Base-by-base conservation (phyloP, 2,888 invertebrate genomes). In the Caenorhabditis zanzibari region DNA sequence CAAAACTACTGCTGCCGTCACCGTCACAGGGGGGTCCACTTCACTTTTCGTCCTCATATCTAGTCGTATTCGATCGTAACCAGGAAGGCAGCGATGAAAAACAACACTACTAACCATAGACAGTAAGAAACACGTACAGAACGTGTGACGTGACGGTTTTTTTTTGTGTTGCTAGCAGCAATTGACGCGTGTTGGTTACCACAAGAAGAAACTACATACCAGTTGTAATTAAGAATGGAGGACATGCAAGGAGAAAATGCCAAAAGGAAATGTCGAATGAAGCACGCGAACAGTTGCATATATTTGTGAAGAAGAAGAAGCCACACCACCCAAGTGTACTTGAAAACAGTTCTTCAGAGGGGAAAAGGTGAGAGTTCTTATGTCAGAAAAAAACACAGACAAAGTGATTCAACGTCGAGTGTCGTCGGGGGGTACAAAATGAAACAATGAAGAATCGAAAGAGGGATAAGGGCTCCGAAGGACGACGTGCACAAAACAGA, bases 101-200 rank as follows among this genome's bases (percentile, higher is more conserved):
- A 41, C 35, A 35, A 38, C 5, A 49, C n/a, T 19, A 19, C 19
- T 22, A 49, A 49, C 14, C 59, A 22, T 6, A 28, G 44, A 12
- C 73, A 63, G 54, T 54, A 63, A 56, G 54, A 66, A 68, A 76
- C 76, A 68, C 68, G 68, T 76, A 76, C 59, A 68, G 76, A 76
- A 76, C 79, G 77, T 77, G 69, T 69, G 77, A 77, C 79, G 79
- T 79, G 79, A 79, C 79, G n/a, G n/a, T n/a, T n/a, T 63, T 79
- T 69, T 77, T 69, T 54, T 76, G 64, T 49, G 9, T 66, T 66
- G 28, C 14, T 28, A 24, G 19, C 16, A 63, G 41, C 24, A 24
- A 44, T 19, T 58, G 64, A 58, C 47, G 56, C 41, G 38, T 56
- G 59, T 59, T 74, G 16, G 54, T 75, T 75, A 75, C 66, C 75